Conservation (phyloP, 37 sponge, comb jelly and placozoan species). For the Tethya wilhelma region DNA sequence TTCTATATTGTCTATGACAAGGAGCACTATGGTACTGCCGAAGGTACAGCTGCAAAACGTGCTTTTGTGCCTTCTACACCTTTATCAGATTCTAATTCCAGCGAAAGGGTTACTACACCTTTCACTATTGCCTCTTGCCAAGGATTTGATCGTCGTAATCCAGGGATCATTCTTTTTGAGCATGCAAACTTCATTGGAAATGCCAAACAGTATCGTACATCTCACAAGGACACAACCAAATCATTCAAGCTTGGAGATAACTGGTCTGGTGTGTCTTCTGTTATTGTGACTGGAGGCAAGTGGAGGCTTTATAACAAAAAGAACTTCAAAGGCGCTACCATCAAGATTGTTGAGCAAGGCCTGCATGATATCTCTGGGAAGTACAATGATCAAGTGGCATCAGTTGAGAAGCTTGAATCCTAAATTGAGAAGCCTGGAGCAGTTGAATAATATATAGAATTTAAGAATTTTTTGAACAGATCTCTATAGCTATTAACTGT, state of each 20-base stretch:
- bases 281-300: slow-evolving; percentile 29
- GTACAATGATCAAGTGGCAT: neutral
- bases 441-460: too few species aligned
- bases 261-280: slow-evolving; percentile 25
- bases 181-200: slow-evolving; percentile 6
- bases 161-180: slow-evolving; percentile 9
- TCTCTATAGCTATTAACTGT: too few species aligned
- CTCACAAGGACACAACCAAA: too few species aligned
- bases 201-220: neutral
- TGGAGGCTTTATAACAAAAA: slow-evolving; percentile 15
- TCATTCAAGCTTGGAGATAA: neutral
- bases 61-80: neutral
- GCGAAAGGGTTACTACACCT: neutral
- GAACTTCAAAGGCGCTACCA: neutral
- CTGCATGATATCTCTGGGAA: neutral
- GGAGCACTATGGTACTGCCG: neutral
- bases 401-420: neutral
- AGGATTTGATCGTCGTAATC: slow-evolving; percentile 10
- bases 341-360: neutral
- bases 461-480: too few species aligned
- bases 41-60: neutral
- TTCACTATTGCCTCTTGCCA: slow-evolving; percentile 1
- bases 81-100: neutral
- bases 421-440: too few species aligned
- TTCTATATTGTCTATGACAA: too few species aligned